These are phyloP conservation scores for Chascanopsetta lugubris DNA, from an alignment of 2,113 vertebrate genomes.

Conservation along the genomic window DNA sequence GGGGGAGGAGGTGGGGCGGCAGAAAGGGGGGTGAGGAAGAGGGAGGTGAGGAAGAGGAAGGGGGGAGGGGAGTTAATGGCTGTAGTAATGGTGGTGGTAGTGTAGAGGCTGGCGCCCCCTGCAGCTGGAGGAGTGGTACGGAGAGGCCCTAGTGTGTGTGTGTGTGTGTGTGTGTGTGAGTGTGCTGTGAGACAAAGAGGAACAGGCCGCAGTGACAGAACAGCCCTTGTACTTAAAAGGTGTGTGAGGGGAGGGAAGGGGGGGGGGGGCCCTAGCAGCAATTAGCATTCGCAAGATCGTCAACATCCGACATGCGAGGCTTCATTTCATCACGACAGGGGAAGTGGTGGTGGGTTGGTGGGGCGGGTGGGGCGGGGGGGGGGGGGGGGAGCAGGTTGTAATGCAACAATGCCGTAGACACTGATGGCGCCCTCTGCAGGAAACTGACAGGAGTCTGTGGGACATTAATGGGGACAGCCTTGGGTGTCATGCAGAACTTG, in stretches of 20 bases:
- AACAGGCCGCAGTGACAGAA: conserved; percentile 21
- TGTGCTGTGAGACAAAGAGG: conserved; percentile 52
- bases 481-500: conserved; percentile 27
- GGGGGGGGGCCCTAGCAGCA: too few relatives aligned
- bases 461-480: too few relatives aligned
- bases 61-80: conserved; percentile 12
- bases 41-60: not conserved
- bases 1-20: conserved; percentile 1
- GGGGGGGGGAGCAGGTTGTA: conserved; percentile 4
- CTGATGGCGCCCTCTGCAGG: conserved; percentile 31
- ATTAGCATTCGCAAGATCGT: too few relatives aligned
- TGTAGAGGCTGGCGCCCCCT: conserved; percentile 54
- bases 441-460: not conserved
- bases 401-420: not conserved
- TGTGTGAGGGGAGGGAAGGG: conserved; percentile 1
- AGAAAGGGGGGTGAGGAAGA: not conserved
- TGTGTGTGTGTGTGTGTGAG: not conserved
- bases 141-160: conserved; percentile 5
- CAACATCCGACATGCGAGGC: too few relatives aligned
- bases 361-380: not conserved
- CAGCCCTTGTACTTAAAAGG: conserved; percentile 7
- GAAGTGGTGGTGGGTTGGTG: too few relatives aligned
- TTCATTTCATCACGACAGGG: too few relatives aligned
- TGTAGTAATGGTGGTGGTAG: not conserved
- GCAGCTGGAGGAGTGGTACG: conserved; percentile 32